Evolutionary conservation across 2,888 invertebrate genomes (phyloP).

Genomic region (Trisateles emortualis): DNA sequence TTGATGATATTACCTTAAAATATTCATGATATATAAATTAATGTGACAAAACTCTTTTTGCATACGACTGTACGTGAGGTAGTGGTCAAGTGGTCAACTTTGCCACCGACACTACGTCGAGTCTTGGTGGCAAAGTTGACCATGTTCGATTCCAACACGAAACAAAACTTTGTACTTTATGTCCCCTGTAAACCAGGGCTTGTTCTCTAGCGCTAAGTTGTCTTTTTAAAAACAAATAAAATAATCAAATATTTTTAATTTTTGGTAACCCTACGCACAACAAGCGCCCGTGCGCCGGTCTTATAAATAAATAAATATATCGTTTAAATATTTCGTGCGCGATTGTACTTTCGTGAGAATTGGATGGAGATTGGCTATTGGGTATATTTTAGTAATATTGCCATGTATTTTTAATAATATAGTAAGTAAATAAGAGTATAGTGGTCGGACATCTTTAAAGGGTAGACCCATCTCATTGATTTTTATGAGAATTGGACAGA

Average conservation of each 20-base stretch:
- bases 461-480: too few relatives aligned
- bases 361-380: conserved; percentile 19
- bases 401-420: neutral
- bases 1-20: too few relatives aligned
- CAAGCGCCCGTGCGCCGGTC: conserved; percentile 10
- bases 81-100: too few relatives aligned
- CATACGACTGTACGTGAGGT: too few relatives aligned
- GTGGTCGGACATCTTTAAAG: neutral
- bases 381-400: conserved; percentile 8
- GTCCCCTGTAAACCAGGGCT: too few relatives aligned
- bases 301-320: conserved; percentile 36
- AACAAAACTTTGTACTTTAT: too few relatives aligned
- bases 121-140: too few relatives aligned
- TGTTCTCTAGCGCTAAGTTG: neutral
- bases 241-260: neutral
- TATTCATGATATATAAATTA: too few relatives aligned
- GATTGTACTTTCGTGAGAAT: conserved; percentile 30
- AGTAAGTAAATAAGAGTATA: neutral
- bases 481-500: too few relatives aligned
- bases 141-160: too few relatives aligned
- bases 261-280: conserved; percentile 10
- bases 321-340: conserved; percentile 31
- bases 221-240: neutral
- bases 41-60: too few relatives aligned
- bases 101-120: too few relatives aligned